A percentile compares a stretch with the other conserved stretches of the same genome.
These are phyloP conservation scores for Cephus pulcher DNA, from an alignment of 2,888 invertebrate species.

Conservation along the genomic window DNA sequence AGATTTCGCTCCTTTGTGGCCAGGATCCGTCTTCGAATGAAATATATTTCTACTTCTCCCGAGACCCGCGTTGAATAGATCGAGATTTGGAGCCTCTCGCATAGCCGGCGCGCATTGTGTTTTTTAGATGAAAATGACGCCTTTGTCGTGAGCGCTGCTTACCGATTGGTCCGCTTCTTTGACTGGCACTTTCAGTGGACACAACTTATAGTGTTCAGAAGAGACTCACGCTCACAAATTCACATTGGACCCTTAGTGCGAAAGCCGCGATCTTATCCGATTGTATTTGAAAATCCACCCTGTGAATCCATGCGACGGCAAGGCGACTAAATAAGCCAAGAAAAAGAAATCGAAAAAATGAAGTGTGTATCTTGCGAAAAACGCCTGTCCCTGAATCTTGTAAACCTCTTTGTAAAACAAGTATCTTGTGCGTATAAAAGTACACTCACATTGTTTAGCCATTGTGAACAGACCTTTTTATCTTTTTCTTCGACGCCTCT, in stretches of 20 bases:
- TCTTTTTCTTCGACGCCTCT: not conserved
- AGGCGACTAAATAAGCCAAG: not conserved
- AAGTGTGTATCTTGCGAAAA: not conserved
- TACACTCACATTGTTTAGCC: not conserved
- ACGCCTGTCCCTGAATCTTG: not conserved
- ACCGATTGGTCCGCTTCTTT: slow-evolving; percentile 15
- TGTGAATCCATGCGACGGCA: not conserved
- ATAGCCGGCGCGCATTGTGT: slow-evolving; percentile 36
- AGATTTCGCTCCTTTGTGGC: slow-evolving; percentile 54
- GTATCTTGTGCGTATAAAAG: not conserved
- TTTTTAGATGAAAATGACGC: slow-evolving; percentile 9
- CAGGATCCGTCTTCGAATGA: slow-evolving; percentile 39
- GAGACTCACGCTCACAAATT: not conserved
- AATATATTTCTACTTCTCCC: slow-evolving; percentile 42
- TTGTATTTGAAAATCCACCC: not conserved
- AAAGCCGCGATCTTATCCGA: not conserved
- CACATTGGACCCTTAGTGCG: not conserved
- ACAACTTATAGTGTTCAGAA: not conserved
- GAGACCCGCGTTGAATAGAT: slow-evolving; percentile 33
- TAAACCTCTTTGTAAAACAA: not conserved
- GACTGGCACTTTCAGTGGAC: not conserved
- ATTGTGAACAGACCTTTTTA: not conserved
- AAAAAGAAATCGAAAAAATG: not conserved
- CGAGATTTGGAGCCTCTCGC: slow-evolving; percentile 31
- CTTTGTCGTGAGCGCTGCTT: not conserved